These are phyloP conservation scores for Solenodon paradoxus DNA, from an alignment of 2,113 vertebrate genomes.

Conservation along the genomic window DNA sequence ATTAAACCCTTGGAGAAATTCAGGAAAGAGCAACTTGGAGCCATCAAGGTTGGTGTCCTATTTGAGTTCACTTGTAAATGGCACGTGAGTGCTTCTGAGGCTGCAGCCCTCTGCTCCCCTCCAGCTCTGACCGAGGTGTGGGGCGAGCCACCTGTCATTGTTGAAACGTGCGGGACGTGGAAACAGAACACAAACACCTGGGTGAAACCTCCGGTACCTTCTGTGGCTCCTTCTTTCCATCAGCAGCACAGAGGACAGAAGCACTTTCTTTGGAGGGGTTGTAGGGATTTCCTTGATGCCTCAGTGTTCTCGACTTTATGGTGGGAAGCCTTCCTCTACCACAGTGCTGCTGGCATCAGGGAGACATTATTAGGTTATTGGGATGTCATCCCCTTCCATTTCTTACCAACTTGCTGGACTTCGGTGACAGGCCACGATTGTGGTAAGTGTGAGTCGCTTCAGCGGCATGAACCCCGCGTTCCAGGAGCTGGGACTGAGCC, in stretches of 20 bases:
- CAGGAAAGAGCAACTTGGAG: slow-evolving; percentile 96
- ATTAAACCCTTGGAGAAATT: slow-evolving; percentile 99
- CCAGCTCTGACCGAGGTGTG: not conserved
- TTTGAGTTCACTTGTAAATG: slow-evolving; percentile 41
- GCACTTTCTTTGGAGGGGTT: not conserved
- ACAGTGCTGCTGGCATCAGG: rapidly evolving
- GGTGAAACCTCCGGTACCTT: not conserved
- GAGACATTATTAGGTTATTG: not conserved
- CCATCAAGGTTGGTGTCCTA: slow-evolving; percentile 89
- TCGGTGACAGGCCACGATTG: rapidly evolving
- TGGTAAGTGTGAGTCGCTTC: not conserved
- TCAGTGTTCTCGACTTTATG: not conserved
- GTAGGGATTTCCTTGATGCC: rapidly evolving
- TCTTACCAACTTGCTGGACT: not conserved
- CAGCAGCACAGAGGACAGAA: not conserved
- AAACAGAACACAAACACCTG: slow-evolving; percentile 54
- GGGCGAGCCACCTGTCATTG: slow-evolving; percentile 40
- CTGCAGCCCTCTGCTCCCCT: not conserved
- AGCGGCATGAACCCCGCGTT: not conserved
- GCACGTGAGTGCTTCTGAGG: not conserved
- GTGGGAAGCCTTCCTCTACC: rapidly evolving
- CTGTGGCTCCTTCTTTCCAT: not conserved
- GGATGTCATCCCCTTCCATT: not conserved
- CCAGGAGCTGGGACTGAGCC: not conserved
- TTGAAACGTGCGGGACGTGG: not conserved